These are phyloP conservation scores for Paracanthobrama guichenoti DNA, from an alignment of 2,113 vertebrate genomes.

Conservation along the genomic window DNA sequence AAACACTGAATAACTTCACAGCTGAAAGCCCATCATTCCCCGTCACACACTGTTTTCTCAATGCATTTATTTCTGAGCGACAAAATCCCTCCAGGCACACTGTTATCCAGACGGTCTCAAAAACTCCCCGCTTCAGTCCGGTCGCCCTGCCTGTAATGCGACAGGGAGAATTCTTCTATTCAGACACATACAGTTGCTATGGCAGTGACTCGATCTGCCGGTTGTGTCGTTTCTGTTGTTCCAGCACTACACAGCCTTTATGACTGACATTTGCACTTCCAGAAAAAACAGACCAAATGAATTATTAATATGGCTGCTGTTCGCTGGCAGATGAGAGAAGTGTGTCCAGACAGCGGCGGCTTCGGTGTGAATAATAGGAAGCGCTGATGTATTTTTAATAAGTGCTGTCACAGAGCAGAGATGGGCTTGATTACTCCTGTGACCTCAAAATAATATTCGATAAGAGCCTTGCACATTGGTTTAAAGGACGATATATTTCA, in stretches of 20 bases:
- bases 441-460: not conserved
- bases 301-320: constrained; percentile 21
- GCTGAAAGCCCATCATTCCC: not conserved
- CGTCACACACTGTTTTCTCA: not conserved
- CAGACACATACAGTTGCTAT: not conserved
- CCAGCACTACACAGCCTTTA: not conserved
- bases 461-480: not conserved
- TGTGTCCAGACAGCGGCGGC: not conserved
- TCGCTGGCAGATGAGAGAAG: not conserved
- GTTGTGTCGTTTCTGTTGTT: not conserved
- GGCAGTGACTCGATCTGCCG: not conserved
- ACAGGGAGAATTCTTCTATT: not conserved
- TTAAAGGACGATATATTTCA: not conserved
- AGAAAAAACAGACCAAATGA: not conserved
- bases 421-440: not conserved
- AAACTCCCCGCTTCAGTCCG: not conserved
- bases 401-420: not conserved
- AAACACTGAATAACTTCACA: not conserved
- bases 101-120: not conserved
- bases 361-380: not conserved
- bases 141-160: not conserved
- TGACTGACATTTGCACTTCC: constrained; percentile 12
- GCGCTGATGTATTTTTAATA: constrained; percentile 31
- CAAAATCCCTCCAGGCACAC: not conserved
- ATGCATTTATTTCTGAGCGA: not conserved